Evolutionary conservation across 2,113 vertebrate genomes (phyloP).

Genomic region (Aleadryas rufinucha): DNA sequence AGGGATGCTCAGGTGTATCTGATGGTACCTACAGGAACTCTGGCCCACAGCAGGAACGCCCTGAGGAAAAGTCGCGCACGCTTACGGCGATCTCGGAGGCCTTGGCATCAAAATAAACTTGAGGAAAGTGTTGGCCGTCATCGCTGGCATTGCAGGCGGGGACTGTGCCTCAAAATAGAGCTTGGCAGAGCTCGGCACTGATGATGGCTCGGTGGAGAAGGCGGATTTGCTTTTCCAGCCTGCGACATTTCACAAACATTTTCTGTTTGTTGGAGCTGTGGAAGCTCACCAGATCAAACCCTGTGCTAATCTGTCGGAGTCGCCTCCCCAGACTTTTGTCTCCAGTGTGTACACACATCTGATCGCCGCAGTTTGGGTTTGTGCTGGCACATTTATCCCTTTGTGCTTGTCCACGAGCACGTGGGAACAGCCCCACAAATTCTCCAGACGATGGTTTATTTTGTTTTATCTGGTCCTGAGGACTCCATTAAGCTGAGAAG

Average conservation of each 20-base stretch:
- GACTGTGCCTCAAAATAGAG: slow-evolving; percentile 19
- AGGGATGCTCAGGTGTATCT: background rate
- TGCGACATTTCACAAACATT: background rate
- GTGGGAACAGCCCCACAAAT: background rate
- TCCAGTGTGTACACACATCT: background rate
- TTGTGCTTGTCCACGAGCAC: background rate
- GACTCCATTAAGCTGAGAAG: background rate
- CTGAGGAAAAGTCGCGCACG: accelerated
- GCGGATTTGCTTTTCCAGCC: background rate
- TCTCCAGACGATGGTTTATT: background rate
- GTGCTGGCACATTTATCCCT: background rate
- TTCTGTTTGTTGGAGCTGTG: background rate
- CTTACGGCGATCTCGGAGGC: background rate
- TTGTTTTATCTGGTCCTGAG: background rate
- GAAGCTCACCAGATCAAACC: background rate
- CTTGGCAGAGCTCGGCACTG: background rate
- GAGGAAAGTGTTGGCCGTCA: background rate
- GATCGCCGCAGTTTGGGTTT: background rate
- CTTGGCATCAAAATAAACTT: background rate
- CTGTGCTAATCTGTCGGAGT: background rate
- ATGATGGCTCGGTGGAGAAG: background rate
- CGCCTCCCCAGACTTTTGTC: background rate
- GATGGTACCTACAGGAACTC: background rate
- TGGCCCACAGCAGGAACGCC: background rate
- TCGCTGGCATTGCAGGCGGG: background rate